phyloP scores from a whole-genome alignment of 2,888 invertebrate species.

The Orchesellides sinensis region DNA sequence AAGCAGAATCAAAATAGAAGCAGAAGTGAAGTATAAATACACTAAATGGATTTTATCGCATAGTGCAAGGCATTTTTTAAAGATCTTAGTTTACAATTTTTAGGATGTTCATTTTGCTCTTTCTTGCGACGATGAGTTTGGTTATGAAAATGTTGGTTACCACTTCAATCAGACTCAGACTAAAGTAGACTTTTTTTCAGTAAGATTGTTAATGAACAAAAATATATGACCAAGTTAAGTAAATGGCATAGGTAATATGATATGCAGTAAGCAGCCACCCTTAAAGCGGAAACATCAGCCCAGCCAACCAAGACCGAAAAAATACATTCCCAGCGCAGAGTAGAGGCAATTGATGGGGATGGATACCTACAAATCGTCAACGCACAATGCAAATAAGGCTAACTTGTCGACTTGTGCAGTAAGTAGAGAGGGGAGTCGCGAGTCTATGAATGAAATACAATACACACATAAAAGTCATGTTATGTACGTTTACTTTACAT shows the following conservation, averaged over 20 bases:
- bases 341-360: constrained; percentile 38
- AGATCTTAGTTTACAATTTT: neutral
- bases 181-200: neutral
- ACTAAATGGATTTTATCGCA: neutral
- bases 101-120: neutral
- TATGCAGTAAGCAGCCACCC: constrained; percentile 36
- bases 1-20: neutral
- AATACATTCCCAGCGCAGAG: constrained; percentile 45
- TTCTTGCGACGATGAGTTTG: too few species aligned
- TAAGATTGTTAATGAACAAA: constrained; percentile 6
- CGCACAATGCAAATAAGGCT: too few species aligned
- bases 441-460: neutral
- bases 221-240: neutral
- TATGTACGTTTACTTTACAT: neutral
- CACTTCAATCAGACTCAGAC: neutral
- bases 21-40: neutral
- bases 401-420: too few species aligned
- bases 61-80: neutral
- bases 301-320: constrained; percentile 71
- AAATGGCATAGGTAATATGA: neutral
- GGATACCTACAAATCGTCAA: constrained; percentile 14
- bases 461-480: neutral
- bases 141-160: neutral
- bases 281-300: constrained; percentile 72
- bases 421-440: neutral